phyloP scores from a whole-genome alignment of 2,113 vertebrate genomes.

The Physeter macrocephalus region DNA sequence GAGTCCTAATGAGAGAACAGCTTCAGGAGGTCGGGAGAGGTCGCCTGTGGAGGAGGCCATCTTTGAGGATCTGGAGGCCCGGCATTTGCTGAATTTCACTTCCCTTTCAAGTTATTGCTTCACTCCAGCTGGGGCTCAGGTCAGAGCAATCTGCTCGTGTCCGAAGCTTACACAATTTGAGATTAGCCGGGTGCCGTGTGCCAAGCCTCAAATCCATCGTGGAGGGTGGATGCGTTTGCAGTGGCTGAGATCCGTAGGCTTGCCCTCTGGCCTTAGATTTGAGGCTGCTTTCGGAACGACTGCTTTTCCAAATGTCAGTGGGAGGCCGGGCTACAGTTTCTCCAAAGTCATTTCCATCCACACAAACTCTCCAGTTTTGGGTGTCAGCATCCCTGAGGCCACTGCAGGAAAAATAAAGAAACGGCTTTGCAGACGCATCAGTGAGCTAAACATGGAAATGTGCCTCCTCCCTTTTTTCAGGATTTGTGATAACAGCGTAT shows the following conservation, averaged over 20 bases:
- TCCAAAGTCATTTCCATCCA: constrained; percentile 68
- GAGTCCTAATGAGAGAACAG: not conserved
- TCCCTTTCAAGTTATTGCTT: constrained; percentile 39
- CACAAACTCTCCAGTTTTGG: constrained; percentile 46
- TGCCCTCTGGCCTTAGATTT: constrained; percentile 49
- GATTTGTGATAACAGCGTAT: constrained; percentile 45
- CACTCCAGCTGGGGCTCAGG: not conserved
- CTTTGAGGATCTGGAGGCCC: not conserved
- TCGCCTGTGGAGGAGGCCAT: not conserved
- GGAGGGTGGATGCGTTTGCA: not conserved
- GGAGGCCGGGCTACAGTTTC: constrained; percentile 60
- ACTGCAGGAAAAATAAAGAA: constrained; percentile 69
- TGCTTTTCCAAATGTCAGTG: constrained; percentile 61
- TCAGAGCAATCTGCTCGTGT: not conserved
- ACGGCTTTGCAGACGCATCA: constrained; percentile 47
- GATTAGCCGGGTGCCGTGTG: not conserved
- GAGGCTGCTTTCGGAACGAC: constrained; percentile 47
- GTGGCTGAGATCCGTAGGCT: not conserved
- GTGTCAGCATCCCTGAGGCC: not conserved
- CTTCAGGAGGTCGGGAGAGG: not conserved
- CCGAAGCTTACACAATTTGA: not conserved
- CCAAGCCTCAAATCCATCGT: not conserved
- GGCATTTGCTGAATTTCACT: constrained; percentile 44
- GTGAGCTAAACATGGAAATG: constrained; percentile 66
- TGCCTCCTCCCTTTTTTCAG: constrained; percentile 53